Conservation (phyloP, 1,140 invertebrate species). For the Macrotrachela quadricornifera region DNA sequence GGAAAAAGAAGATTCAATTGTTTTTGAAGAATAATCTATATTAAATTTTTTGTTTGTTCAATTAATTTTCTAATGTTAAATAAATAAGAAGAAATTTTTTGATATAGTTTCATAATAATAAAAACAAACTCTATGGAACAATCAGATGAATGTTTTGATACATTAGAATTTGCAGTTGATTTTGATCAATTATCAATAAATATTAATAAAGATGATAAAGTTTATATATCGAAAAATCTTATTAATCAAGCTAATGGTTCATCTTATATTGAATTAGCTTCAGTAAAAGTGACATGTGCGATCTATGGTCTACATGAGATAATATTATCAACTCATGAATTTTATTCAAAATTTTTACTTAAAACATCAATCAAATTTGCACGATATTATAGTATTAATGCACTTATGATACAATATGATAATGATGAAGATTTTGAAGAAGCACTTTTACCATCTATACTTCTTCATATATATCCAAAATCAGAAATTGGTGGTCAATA, state of each 20-base stretch:
- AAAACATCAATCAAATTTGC: conserved; percentile 2
- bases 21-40: no score
- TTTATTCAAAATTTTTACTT: not conserved
- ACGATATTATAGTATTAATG: not conserved
- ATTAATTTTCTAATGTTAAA: no score
- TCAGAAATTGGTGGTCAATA: conserved; percentile 6
- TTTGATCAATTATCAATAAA: no score
- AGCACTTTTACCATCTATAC: conserved; percentile 1
- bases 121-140: no score
- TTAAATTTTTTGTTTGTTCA: no score
- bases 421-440: conserved; percentile 5
- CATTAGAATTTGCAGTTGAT: no score
- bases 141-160: no score
- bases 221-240: no score
- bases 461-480: conserved; percentile 7
- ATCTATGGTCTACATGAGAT: conserved; percentile 4
- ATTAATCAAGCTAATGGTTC: conserved; percentile 6
- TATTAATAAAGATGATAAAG: no score
- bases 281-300: conserved; percentile 1
- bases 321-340: not conserved
- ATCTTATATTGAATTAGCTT: conserved; percentile 4
- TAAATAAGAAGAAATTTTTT: no score
- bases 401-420: conserved; percentile 2
- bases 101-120: no score
- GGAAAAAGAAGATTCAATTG: no score